Conservation (phyloP, 2,113 vertebrate genomes). For the Panthera uncia region DNA sequence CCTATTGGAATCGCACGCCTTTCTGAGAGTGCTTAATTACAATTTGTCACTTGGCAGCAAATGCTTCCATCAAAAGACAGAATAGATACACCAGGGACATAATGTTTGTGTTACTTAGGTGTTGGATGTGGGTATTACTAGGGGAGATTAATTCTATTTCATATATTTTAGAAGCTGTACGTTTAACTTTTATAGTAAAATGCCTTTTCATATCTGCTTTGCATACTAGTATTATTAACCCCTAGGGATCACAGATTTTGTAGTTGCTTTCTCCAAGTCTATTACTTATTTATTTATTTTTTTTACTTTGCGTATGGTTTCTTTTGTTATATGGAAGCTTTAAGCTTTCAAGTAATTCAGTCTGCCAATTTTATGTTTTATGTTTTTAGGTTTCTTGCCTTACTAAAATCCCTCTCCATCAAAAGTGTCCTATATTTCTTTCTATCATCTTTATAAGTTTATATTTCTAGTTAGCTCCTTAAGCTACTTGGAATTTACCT, state of each 20-base stretch:
- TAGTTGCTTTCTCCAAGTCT: background rate
- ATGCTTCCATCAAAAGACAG: background rate
- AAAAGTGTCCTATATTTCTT: background rate
- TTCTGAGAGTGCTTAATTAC: background rate
- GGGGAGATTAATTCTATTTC: background rate
- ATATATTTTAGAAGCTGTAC: background rate
- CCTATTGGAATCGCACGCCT: background rate
- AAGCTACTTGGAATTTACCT: background rate
- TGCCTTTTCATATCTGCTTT: background rate
- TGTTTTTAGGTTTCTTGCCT: background rate
- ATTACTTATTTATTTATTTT: background rate
- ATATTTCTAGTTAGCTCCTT: background rate
- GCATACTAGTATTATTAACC: background rate
- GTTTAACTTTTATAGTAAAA: background rate
- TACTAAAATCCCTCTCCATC: background rate
- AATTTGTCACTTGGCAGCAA: background rate
- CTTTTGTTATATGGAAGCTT: background rate
- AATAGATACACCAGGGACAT: background rate
- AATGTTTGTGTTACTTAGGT: background rate
- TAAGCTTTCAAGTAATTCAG: background rate
- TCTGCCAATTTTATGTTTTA: background rate
- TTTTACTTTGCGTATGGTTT: background rate
- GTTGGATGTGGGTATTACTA: background rate
- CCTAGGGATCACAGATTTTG: background rate
- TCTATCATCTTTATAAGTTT: background rate